phyloP scores from a whole-genome alignment of 2,113 vertebrate species.

The Microtus oregoni region DNA sequence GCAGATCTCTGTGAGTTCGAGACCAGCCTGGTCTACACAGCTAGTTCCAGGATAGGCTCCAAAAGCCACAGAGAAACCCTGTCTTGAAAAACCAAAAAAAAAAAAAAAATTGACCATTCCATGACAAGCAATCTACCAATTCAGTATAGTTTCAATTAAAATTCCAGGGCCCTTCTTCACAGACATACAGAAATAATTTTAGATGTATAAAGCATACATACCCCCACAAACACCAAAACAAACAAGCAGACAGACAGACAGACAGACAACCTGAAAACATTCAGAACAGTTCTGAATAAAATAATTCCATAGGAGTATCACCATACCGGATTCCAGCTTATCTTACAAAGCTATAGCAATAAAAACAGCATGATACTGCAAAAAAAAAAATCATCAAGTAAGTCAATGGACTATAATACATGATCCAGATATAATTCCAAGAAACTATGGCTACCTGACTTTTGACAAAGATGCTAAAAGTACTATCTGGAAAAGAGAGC shows the following conservation, averaged over 20 bases:
- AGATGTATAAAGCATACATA: neutral
- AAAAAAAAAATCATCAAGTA: neutral
- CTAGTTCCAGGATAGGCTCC: too few relatives aligned
- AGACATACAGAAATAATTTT: neutral
- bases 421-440: neutral
- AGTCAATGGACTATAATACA: neutral
- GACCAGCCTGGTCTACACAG: too few relatives aligned
- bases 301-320: neutral
- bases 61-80: too few relatives aligned
- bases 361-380: neutral
- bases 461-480: neutral
- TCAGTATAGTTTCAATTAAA: neutral
- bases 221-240: neutral
- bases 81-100: too few relatives aligned
- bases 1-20: too few relatives aligned
- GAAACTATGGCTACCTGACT: neutral
- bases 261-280: neutral
- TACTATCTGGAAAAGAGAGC: neutral
- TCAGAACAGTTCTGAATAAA: neutral
- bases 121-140: neutral
- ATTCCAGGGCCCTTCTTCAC: neutral
- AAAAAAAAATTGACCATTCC: neutral
- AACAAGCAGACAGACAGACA: neutral
- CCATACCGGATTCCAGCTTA: neutral
- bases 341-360: neutral